These are phyloP conservation scores for Pristionchus exspectatus DNA, from an alignment of 2,888 invertebrate species.

Conservation along the genomic window DNA sequence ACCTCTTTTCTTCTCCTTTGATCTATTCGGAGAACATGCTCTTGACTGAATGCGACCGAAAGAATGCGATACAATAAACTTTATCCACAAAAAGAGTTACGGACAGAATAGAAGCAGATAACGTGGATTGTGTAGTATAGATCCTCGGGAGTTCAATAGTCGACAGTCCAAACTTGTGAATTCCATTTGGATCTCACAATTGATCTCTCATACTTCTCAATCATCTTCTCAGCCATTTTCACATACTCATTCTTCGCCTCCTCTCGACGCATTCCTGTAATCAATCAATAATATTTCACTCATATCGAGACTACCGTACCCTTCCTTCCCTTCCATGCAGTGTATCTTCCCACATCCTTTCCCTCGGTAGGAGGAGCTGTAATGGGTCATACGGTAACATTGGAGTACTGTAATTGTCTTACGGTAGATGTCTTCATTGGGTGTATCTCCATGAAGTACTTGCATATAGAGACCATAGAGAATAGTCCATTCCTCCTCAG, in stretches of 20 bases:
- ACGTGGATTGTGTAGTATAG: background rate
- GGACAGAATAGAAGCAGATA: background rate
- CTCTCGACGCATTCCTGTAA: conserved; percentile 55
- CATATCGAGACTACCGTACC: conserved; percentile 47
- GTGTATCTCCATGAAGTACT: conserved; percentile 70
- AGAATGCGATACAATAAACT: background rate
- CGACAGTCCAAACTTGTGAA: conserved; percentile 63
- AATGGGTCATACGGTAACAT: background rate
- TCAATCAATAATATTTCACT: background rate
- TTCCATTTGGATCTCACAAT: conserved; percentile 70
- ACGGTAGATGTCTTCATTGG: conserved; percentile 66
- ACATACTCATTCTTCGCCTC: conserved; percentile 67
- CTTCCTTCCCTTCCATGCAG: conserved; percentile 60
- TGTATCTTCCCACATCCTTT: conserved; percentile 44
- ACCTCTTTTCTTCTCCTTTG: conserved; percentile 58
- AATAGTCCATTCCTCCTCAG: conserved; percentile 62
- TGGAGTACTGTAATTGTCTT: conserved; percentile 47
- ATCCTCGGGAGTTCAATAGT: conserved; percentile 51
- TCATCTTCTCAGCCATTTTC: conserved; percentile 67
- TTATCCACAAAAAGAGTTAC: background rate
- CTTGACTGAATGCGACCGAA: conserved; percentile 60
- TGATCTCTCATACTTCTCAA: conserved; percentile 63
- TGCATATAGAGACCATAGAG: conserved; percentile 72
- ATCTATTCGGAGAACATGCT: conserved; percentile 66
- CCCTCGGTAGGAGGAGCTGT: conserved; percentile 54